Evolutionary conservation across 2,888 invertebrate species (phyloP), one percentile per base, ranked within the genome.

Genomic region (Platycnemis pennipes): DNA sequence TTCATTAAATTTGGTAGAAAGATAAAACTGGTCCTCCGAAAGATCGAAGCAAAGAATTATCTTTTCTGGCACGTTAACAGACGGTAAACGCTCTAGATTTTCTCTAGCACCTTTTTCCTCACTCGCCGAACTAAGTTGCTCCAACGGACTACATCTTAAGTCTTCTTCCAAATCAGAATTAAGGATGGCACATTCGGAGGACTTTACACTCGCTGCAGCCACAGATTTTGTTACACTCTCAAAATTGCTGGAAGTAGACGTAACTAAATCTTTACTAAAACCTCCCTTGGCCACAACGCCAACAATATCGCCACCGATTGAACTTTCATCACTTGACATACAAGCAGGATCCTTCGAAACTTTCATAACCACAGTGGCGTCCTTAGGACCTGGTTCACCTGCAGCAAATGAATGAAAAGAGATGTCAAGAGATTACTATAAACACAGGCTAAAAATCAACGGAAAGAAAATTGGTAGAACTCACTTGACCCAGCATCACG

Each of bases 31-130:
- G 95, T 98, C 97, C 95, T 97, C 96, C 91, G 97, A 97, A 22
- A 97, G 96, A 96, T 98, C 98, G 94, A 98, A 96, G 94, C 98
- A 97, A 94, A 98, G 96, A 45, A 98, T 96, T 77, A 98, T 97
- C 95, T 97, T 97, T 96, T 98, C 98, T 0, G 97, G 97, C 11
- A 97, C 96, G 96, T 97, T 97, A 0, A 95, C 56, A 3, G 95
- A 95, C 0, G 95, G 95, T 2, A 95, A 42, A 85, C 31, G 44
- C 16, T 44, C 56, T 13, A 26, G n/a, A 4, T 56, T 44, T 44
- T 56, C 56, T 42, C 11, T 44, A n/a, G 44, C 44, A 44, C 69
- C 46, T 26, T 87, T 46, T 46, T 87, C 87, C 2, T 7, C 44
- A 26, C n/a, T 87, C n/a, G n/a, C n/a, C 7, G 46, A 87, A 22